Evolutionary conservation across 2,113 vertebrate species (phyloP), one percentile per base, ranked within the genome.

Genomic region (Crocuta crocuta): DNA sequence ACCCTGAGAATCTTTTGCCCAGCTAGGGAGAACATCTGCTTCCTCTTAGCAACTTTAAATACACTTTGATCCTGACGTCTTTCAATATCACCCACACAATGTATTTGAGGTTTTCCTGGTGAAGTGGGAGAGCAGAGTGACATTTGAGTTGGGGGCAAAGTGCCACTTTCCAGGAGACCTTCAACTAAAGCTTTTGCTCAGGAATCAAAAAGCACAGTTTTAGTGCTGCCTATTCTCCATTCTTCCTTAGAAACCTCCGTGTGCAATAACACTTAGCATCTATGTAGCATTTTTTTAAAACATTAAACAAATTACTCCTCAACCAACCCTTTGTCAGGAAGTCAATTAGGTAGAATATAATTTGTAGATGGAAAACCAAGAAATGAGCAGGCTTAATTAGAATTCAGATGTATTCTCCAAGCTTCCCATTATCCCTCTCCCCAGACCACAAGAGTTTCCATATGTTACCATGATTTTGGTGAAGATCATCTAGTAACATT

Each of bases 1-100:
- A 98, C 85, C 96, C 97, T 89, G 95, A 97, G 93, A 68, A 33
- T 91, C 84, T 94, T 98, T 97, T 96, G 91, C 87, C 63, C 76
- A 55, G 84, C 39, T 68, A 90, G 96, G 21, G 86, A 35, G 78
- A 95, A 96, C 98, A 98, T 96, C 88, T 98, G 97, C 85, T 97
- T 97, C 96, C 97, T 95, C 95, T 98, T 97, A 97, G 89, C 68
- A 86, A 87, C 94, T 98, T 97, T 91, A 95, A 97, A 85, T 87
- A 94, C 11, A 43, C 97, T 98, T 97, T 97, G 96, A 98, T 97
- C 93, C 85, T 70, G 78, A 90, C 23, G 0, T 45, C 93, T 89
- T 79, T 82, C 94, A 92, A 11, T 84, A 95, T 96, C 93, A 97
- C 90, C 96, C 95, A 95, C 91, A 92, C 66, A 63, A 95, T 48